Percentiles rank a stretch among this genome's conserved stretches.
Evolutionary conservation across 2,888 invertebrate species (phyloP).

Genomic region (Scaptomyza tumidula): DNA sequence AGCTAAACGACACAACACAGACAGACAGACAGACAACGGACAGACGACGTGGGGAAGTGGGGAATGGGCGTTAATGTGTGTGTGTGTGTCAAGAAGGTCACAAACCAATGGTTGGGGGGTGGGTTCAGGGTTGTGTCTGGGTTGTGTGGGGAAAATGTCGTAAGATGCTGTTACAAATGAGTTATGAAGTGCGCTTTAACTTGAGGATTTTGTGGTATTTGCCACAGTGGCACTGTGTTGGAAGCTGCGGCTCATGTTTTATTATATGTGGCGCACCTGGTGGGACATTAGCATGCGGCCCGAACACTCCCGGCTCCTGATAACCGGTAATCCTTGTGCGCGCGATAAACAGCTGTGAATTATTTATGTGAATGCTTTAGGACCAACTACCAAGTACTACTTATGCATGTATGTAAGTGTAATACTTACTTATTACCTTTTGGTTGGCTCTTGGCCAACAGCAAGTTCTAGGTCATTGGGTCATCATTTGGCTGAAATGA

Average conservation of each 20-base stretch:
- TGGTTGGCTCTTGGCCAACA: constrained; percentile 20
- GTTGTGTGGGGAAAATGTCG: constrained; percentile 8
- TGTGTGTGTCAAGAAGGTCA: constrained; percentile 17
- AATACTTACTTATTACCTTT: background rate
- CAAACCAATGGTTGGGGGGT: background rate
- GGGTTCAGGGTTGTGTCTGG: background rate
- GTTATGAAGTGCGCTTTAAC: constrained; percentile 66
- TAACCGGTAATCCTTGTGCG: constrained; percentile 36
- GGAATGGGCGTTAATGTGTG: constrained; percentile 10
- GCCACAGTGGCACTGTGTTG: background rate
- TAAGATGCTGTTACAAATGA: constrained; percentile 59
- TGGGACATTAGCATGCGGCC: constrained; percentile 32
- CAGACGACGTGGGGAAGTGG: background rate
- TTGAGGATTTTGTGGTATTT: constrained; percentile 71
- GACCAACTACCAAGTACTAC: background rate
- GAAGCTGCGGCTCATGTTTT: constrained; percentile 47
- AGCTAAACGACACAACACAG: constrained; percentile 46
- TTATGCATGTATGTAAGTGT: background rate
- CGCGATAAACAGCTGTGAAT: constrained; percentile 42
- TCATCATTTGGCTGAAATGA: constrained; percentile 36
- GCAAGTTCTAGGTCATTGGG: constrained; percentile 67
- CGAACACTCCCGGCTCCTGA: constrained; percentile 3
- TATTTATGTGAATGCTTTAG: constrained; percentile 19
- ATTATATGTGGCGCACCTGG: constrained; percentile 52
- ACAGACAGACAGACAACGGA: constrained; percentile 2